phyloP scores from a whole-genome alignment of 1,140 invertebrate species.

The Camponotus vicinus region DNA sequence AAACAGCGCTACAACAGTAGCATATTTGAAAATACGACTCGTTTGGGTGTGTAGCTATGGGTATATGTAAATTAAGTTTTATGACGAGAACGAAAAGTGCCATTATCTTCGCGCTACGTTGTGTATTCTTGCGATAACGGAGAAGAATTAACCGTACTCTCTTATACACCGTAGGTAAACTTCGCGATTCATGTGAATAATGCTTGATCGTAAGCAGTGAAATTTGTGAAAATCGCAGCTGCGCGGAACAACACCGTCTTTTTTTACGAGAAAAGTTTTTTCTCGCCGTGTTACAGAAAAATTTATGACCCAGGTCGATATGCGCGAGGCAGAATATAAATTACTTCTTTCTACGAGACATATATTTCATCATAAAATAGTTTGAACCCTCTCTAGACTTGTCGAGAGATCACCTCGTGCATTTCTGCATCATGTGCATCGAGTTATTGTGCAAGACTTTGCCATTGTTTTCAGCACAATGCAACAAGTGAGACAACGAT shows the following conservation, averaged over 20 bases:
- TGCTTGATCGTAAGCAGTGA: background rate
- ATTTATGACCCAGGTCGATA: conserved; percentile 26
- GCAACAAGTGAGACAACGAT: conserved; percentile 75
- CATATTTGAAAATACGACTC: conserved; percentile 47
- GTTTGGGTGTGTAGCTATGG: background rate
- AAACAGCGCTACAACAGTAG: background rate
- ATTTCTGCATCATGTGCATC: conserved; percentile 37
- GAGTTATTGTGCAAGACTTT: conserved; percentile 60
- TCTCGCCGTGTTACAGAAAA: background rate
- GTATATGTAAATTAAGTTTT: conserved; percentile 12
- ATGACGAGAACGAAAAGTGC: background rate
- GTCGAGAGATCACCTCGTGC: conserved; percentile 23
- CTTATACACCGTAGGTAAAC: background rate
- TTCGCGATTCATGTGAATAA: background rate
- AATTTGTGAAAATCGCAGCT: conserved; percentile 26
- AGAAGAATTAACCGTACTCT: conserved; percentile 31
- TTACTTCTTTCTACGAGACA: conserved; percentile 7
- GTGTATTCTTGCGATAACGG: conserved; percentile 22
- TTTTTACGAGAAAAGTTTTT: conserved; percentile 16
- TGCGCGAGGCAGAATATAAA: conserved; percentile 11
- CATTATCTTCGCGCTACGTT: background rate
- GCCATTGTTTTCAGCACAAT: conserved; percentile 80
- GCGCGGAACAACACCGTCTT: background rate
- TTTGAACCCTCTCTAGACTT: conserved; percentile 10
- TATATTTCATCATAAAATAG: conserved; percentile 38